Conservation (phyloP, 2,113 vertebrate species). For the Cinclus cinclus region DNA sequence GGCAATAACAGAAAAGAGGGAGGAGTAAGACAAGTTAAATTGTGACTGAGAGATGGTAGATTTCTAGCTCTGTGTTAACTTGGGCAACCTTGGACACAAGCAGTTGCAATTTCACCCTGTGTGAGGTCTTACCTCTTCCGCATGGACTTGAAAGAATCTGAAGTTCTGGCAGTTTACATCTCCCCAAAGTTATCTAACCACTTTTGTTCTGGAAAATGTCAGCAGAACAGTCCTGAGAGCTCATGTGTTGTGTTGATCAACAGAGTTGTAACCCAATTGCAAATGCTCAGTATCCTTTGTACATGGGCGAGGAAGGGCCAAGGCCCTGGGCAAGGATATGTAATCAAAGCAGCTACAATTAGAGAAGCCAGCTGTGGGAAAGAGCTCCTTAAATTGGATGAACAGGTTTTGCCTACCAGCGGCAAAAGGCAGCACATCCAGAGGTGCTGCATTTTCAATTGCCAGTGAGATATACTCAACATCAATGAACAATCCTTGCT, state of each 20-base stretch:
- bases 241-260: not conserved
- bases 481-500: not conserved
- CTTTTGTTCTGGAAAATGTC: not conserved
- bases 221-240: not conserved
- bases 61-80: not conserved
- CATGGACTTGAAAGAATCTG: not conserved
- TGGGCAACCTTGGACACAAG: not conserved
- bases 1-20: not conserved
- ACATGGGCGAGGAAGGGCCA: not conserved
- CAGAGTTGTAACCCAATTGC: not conserved
- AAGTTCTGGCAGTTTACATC: not conserved
- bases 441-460: not conserved
- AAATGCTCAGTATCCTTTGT: not conserved
- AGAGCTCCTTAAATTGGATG: not conserved
- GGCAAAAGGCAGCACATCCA: not conserved
- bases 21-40: not conserved
- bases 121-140: not conserved
- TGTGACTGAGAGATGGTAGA: not conserved
- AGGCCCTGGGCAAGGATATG: not conserved
- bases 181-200: not conserved
- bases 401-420: not conserved
- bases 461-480: not conserved
- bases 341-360: not conserved
- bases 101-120: not conserved
- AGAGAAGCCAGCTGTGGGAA: not conserved